These are phyloP conservation scores for Buceros bicornis DNA, from an alignment of 2,797 vertebrate species.

Conservation along the genomic window DNA sequence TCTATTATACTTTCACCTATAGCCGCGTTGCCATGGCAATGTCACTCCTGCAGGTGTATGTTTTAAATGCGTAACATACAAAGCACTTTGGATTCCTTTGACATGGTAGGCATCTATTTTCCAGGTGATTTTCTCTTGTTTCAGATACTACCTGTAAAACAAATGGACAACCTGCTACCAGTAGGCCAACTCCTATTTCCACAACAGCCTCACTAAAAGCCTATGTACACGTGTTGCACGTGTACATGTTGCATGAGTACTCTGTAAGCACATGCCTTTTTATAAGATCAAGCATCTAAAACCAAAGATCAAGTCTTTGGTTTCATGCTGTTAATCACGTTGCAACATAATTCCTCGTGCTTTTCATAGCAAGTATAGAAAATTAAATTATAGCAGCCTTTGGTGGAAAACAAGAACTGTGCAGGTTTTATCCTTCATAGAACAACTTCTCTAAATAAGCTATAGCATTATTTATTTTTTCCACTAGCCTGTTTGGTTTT, in stretches of 20 bases:
- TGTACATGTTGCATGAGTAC: background rate
- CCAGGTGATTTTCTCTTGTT: background rate
- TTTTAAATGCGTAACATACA: background rate
- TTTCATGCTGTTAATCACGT: background rate
- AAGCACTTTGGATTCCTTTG: background rate
- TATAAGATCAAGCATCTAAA: background rate
- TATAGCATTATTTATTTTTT: background rate
- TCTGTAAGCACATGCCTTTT: background rate
- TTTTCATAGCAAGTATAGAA: background rate
- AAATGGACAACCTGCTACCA: background rate
- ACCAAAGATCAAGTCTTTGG: background rate
- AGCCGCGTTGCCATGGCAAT: background rate
- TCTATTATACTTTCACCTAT: constrained; percentile 4
- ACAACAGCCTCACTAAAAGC: background rate
- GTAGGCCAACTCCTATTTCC: background rate
- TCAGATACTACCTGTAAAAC: background rate
- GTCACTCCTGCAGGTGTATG: background rate
- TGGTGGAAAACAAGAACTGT: background rate
- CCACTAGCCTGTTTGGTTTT: background rate
- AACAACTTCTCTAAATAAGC: background rate
- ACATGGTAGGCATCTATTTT: background rate
- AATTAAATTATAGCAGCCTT: background rate
- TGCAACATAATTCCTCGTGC: background rate
- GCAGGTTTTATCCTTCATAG: background rate
- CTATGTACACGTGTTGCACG: accelerated